Base-by-base conservation (phyloP, 2,797 vertebrate species). In the Nasua narica region DNA sequence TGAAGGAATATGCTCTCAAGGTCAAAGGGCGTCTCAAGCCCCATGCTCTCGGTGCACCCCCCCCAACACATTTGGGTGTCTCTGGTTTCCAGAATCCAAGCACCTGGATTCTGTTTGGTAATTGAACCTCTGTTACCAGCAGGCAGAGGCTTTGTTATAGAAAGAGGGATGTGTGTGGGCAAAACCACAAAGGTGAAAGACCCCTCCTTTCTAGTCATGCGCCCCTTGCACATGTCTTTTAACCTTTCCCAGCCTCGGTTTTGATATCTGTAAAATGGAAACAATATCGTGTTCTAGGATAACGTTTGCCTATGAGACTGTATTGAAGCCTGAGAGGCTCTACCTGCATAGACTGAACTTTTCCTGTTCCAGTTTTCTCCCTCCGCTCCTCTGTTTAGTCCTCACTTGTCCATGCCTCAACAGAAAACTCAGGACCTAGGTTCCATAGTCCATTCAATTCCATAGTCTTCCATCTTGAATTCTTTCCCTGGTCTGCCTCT, bases 371-470 rank as follows among this genome's bases (percentile, higher is more conserved):
- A 23, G 46, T 5, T 86, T n/a, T 62, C 11, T 32, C 77, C 60
- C 58, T 58, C 50, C 8, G 5, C n/a, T 67, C 65, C 16, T 48
- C 35, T 29, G 35, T 23, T 48, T 58, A 35, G 81, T 37, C 77
- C 67, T 48, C 6, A 1, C 54, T 82, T 95, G 93, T 78, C 91
- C 95, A 97, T 58, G 32, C 12, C 46, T 87, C 54, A 60, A 87
- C 77, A 77, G 69, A 79, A 81, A 72, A 23, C 23, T 94, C 93
- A 92, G 95, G 96, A 97, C 98, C 96, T 87, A 90, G 98, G 98
- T 97, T 98, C 93, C 90, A 97, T 97, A 94, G 87, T 96, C 90
- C 94, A 88, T 98, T 86, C 92, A 43, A 97, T 98, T 98, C 98
- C 89, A 91, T 54, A 40, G 84, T 90, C 97, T 96, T 95, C 95